phyloP scores from a whole-genome alignment of 2,888 invertebrate species.

The Caenorhabditis sp. region DNA sequence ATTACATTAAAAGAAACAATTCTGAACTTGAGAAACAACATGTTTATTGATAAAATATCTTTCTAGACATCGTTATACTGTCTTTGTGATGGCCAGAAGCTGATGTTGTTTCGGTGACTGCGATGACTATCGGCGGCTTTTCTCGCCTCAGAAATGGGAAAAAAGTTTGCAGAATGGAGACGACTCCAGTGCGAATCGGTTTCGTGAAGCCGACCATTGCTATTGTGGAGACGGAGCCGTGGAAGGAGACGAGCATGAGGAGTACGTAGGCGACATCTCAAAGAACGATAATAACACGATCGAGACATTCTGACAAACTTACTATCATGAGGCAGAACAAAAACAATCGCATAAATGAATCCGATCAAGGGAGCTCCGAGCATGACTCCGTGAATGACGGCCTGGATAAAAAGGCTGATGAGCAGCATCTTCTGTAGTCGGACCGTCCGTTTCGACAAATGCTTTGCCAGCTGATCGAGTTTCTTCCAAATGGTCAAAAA shows the following conservation, averaged over 20 bases:
- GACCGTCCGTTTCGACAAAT: constrained; percentile 34
- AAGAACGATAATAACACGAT: neutral
- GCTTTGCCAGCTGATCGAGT: constrained; percentile 33
- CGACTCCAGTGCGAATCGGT: constrained; percentile 25
- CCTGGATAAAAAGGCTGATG: constrained; percentile 45
- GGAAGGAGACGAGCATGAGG: constrained; percentile 44
- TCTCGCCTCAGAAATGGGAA: neutral
- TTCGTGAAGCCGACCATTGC: constrained; percentile 48
- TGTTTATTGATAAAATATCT: too few relatives aligned
- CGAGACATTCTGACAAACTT: too few relatives aligned
- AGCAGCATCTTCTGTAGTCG: constrained; percentile 49
- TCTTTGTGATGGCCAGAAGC: too few relatives aligned
- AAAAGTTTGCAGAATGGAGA: constrained; percentile 4
- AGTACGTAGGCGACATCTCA: constrained; percentile 40
- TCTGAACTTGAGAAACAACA: too few relatives aligned
- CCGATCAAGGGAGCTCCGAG: constrained; percentile 38
- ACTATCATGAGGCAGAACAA: constrained; percentile 29
- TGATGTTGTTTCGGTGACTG: too few relatives aligned
- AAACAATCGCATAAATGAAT: constrained; percentile 46
- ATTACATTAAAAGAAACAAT: too few relatives aligned
- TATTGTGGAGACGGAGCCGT: constrained; percentile 40
- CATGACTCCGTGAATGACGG: constrained; percentile 46
- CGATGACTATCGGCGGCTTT: neutral
- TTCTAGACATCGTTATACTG: too few relatives aligned
- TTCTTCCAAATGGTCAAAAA: constrained; percentile 34